A percentile compares a stretch with the other conserved stretches of the same genome.
Evolutionary conservation across 2,113 vertebrate species (phyloP).

Genomic region (Melanocharis versteri): DNA sequence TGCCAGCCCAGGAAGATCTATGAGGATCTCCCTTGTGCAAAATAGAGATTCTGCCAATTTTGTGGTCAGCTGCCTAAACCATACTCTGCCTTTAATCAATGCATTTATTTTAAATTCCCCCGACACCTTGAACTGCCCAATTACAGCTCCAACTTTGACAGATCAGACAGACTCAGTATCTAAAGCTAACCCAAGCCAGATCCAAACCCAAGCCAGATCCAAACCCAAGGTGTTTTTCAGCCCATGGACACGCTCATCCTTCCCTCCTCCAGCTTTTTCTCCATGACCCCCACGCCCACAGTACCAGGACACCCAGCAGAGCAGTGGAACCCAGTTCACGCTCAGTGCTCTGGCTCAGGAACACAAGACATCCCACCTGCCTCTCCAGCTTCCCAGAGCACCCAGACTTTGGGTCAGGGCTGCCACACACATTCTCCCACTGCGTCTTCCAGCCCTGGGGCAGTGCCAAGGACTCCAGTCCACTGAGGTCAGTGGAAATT

Average conservation of each 20-base stretch:
- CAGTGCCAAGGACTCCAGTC: background rate
- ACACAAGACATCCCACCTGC: background rate
- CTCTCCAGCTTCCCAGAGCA: background rate
- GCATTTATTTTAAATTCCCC: background rate
- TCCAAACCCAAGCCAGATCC: background rate
- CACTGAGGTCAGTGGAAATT: background rate
- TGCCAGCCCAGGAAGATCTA: background rate
- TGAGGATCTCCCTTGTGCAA: background rate
- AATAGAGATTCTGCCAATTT: background rate
- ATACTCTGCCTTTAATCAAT: background rate
- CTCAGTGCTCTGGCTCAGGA: background rate
- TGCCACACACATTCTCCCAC: background rate
- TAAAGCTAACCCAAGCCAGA: background rate
- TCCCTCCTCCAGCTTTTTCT: background rate
- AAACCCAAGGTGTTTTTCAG: background rate
- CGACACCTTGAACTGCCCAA: background rate
- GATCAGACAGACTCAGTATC: background rate
- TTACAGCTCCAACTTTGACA: background rate
- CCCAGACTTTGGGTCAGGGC: background rate
- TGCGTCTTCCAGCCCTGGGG: background rate
- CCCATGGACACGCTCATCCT: rapidly evolving
- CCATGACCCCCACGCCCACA: rapidly evolving
- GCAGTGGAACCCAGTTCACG: background rate
- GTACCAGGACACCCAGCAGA: background rate
- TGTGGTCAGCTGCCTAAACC: background rate